Percentiles rank a stretch among this genome's conserved stretches.
Evolutionary conservation across 2,797 vertebrate species (phyloP).

Genomic region (Takifugu ocellatus): DNA sequence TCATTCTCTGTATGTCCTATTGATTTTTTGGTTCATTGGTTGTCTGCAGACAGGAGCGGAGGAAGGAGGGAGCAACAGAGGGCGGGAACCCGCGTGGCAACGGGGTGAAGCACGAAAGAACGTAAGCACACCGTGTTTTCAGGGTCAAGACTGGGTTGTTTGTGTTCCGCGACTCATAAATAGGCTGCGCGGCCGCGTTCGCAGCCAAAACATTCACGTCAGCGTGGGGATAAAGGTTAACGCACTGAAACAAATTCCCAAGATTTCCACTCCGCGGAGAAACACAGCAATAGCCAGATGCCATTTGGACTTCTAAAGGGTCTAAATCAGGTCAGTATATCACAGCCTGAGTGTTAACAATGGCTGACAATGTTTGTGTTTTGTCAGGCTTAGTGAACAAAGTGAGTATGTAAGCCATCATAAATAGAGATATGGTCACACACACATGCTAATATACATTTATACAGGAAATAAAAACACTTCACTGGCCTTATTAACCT

Average conservation of each 20-base stretch:
- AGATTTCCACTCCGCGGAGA: background rate
- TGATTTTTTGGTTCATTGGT: slow-evolving; percentile 60
- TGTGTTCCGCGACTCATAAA: slow-evolving; percentile 1
- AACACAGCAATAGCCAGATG: background rate
- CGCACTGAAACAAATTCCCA: slow-evolving; percentile 28
- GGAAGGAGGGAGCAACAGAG: slow-evolving; percentile 2
- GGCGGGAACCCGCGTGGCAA: background rate
- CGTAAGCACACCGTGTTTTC: slow-evolving; percentile 16
- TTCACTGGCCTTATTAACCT: too few relatives aligned
- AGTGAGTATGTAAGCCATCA: too few relatives aligned
- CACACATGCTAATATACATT: too few relatives aligned
- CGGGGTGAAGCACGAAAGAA: slow-evolving; percentile 4
- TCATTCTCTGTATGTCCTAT: slow-evolving; percentile 64
- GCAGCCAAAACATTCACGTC: slow-evolving; percentile 15
- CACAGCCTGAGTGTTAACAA: too few relatives aligned
- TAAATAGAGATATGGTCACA: too few relatives aligned
- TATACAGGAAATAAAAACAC: too few relatives aligned
- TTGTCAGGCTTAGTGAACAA: too few relatives aligned
- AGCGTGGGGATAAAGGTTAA: slow-evolving; percentile 20
- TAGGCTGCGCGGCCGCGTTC: background rate
- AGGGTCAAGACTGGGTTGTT: slow-evolving; percentile 5
- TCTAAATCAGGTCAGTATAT: too few relatives aligned
- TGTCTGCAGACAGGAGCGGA: slow-evolving; percentile 35
- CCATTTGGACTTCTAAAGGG: too few relatives aligned
- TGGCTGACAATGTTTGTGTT: too few relatives aligned